A percentile compares a stretch with the other conserved stretches of the same genome.
Evolutionary conservation across 2,888 invertebrate genomes (phyloP).

Genomic region (Eudasyphora cyanicolor): DNA sequence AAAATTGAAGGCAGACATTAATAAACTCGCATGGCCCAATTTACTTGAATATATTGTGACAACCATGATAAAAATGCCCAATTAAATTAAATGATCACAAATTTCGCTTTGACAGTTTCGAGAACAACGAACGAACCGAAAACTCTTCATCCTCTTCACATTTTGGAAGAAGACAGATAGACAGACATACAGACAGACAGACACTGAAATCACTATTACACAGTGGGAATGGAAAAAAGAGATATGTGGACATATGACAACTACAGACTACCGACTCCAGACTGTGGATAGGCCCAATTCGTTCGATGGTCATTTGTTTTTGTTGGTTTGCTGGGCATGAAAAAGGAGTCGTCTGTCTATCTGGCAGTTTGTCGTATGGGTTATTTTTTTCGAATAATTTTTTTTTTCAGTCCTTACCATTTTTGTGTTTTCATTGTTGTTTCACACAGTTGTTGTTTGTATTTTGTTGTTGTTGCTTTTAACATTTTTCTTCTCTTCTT

Average conservation of each 20-base stretch:
- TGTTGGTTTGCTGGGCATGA: not conserved
- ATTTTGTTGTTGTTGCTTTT: not conserved
- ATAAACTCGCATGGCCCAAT: not conserved
- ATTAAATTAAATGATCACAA: conserved; percentile 32
- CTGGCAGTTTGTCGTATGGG: not conserved
- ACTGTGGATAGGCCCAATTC: not conserved
- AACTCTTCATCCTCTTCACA: not conserved
- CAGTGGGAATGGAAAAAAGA: no score
- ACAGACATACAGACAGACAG: not conserved
- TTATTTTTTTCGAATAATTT: not conserved
- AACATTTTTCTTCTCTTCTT: not conserved
- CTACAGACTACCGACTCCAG: no score
- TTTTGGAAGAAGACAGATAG: not conserved
- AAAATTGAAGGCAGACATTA: no score
- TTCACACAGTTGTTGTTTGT: not conserved
- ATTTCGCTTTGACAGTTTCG: not conserved
- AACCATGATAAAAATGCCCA: conserved; percentile 1
- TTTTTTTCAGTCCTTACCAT: not conserved
- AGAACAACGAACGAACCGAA: not conserved
- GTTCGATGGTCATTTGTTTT: not conserved
- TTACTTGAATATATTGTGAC: conserved; percentile 11
- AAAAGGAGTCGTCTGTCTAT: not conserved
- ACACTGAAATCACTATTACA: not conserved
- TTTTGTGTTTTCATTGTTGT: conserved; percentile 4
- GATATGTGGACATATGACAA: not conserved